phyloP scores from a whole-genome alignment of 2,113 vertebrate genomes.

The Spermophilus dauricus region DNA sequence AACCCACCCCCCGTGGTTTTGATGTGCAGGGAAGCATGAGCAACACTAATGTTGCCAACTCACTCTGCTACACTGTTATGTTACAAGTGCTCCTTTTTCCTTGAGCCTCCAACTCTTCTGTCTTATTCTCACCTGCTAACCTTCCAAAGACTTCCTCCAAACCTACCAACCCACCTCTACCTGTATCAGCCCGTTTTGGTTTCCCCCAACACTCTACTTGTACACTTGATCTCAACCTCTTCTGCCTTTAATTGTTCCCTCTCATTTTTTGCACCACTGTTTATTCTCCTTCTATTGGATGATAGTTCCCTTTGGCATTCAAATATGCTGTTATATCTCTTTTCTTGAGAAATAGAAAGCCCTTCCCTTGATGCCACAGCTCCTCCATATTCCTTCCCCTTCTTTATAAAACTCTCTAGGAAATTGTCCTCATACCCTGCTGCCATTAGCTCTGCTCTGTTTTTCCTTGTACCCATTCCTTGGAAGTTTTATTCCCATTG shows the following conservation, averaged over 20 bases:
- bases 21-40: not conserved
- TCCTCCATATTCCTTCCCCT: not conserved
- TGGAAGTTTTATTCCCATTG: not conserved
- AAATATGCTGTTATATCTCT: not conserved
- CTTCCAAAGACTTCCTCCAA: not conserved
- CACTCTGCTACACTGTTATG: not conserved
- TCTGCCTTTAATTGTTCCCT: not conserved
- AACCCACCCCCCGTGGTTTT: too few relatives aligned
- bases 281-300: not conserved
- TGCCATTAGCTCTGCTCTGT: not conserved
- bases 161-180: not conserved
- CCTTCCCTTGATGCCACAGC: not conserved
- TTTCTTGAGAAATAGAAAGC: not conserved
- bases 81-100: rapidly evolving
- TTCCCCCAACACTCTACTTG: not conserved
- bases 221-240: not conserved
- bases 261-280: rapidly evolving
- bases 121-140: not conserved
- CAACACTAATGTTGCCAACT: not conserved
- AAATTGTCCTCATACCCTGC: not conserved
- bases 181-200: not conserved
- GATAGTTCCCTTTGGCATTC: not conserved
- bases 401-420: not conserved
- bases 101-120: not conserved
- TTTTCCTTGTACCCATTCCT: not conserved